Conservation (phyloP, 2,888 invertebrate species). For the Anorthoa munda region DNA sequence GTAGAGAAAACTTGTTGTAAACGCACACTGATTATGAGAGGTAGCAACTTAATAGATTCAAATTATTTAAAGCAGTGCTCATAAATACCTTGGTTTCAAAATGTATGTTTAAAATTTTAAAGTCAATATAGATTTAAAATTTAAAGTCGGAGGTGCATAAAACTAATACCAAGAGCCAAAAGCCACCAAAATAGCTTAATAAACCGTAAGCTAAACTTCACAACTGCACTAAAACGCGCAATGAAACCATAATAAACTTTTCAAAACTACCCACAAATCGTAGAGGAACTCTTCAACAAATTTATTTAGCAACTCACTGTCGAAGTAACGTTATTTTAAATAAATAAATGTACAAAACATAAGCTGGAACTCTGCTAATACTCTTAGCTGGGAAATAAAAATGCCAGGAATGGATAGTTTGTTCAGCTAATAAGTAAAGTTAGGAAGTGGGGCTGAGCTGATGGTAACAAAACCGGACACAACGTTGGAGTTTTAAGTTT, state of each 20-base stretch:
- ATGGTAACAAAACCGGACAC: slow-evolving; percentile 59
- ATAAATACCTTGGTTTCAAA: too few relatives aligned
- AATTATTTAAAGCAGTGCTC: too few relatives aligned
- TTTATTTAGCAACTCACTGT: slow-evolving; percentile 41
- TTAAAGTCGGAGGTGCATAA: background rate
- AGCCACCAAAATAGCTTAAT: background rate
- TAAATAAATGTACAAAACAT: slow-evolving; percentile 67
- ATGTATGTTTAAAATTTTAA: too few relatives aligned
- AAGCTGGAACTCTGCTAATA: slow-evolving; percentile 63
- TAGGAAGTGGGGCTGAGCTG: slow-evolving; percentile 58
- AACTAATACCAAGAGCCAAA: background rate
- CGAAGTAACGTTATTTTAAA: slow-evolving; percentile 47
- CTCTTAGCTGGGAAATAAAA: slow-evolving; percentile 63
- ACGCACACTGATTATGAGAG: too few relatives aligned
- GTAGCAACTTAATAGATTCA: too few relatives aligned
- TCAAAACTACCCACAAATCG: slow-evolving; percentile 31
- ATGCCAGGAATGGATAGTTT: slow-evolving; percentile 45
- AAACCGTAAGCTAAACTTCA: background rate
- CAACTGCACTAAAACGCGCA: slow-evolving; percentile 12
- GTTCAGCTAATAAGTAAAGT: slow-evolving; percentile 72
- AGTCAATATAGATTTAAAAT: too few relatives aligned
- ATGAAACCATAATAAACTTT: slow-evolving; percentile 23
- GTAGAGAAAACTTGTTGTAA: too few relatives aligned
- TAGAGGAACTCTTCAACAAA: slow-evolving; percentile 37
- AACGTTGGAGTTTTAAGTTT: slow-evolving; percentile 72